Conservation (phyloP, 2,797 vertebrate genomes). For the Anguilla marmorata region DNA sequence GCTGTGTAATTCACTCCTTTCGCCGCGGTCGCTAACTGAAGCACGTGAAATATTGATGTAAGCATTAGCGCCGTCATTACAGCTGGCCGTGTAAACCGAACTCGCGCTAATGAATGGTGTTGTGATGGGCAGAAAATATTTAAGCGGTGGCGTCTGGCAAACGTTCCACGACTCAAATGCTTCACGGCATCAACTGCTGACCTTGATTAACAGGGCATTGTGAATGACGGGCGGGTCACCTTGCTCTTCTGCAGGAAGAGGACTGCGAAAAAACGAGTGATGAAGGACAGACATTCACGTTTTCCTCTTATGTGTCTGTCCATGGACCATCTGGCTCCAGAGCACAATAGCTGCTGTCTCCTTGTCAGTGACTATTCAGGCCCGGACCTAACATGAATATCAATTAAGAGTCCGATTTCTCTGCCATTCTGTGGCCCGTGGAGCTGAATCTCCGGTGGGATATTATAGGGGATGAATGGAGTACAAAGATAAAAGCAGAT, state of each 20-base stretch:
- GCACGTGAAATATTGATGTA: neutral
- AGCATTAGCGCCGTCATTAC: neutral
- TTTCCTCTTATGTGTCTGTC: slow-evolving; percentile 3
- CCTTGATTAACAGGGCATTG: neutral
- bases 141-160: neutral
- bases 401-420: slow-evolving; percentile 10
- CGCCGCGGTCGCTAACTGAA: neutral
- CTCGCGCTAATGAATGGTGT: neutral
- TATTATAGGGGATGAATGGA: neutral
- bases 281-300: neutral
- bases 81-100: neutral
- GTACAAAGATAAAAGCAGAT: neutral
- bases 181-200: neutral
- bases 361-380: neutral
- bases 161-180: neutral
- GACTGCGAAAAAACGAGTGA: neutral
- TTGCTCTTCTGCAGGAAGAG: neutral
- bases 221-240: neutral
- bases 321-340: neutral
- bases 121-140: neutral
- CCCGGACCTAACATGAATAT: neutral
- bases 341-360: neutral
- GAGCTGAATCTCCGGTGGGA: neutral
- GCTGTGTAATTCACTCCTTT: neutral
- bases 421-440: neutral